These are phyloP conservation scores for Saxidomus purpurata DNA, from an alignment of 1,140 invertebrate species.

Conservation along the genomic window DNA sequence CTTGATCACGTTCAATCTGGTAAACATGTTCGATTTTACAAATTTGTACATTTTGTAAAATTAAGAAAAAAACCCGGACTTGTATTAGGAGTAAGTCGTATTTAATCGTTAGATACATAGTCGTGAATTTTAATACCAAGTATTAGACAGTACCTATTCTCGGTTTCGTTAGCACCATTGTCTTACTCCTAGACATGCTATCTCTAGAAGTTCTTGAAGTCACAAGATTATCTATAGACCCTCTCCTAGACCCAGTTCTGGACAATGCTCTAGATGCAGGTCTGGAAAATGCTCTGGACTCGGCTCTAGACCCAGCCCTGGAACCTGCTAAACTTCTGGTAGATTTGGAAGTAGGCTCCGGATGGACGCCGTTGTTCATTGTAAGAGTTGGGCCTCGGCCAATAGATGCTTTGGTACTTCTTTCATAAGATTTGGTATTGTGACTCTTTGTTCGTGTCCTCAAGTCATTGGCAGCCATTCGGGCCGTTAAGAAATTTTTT, in stretches of 20 bases:
- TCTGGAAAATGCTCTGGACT: neutral
- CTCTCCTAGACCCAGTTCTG: neutral
- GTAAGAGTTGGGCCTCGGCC: neutral
- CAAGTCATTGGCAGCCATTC: neutral
- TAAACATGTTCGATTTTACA: too few relatives aligned
- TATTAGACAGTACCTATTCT: slow-evolving; percentile 16
- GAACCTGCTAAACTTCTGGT: neutral
- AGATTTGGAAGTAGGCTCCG: neutral
- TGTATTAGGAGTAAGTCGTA: too few relatives aligned
- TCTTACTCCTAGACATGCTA: neutral
- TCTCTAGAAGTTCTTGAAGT: neutral
- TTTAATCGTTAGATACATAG: too few relatives aligned
- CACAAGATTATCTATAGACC: slow-evolving; percentile 35
- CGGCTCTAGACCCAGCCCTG: neutral
- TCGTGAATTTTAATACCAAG: too few relatives aligned
- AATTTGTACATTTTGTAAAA: too few relatives aligned
- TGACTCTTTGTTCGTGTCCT: neutral
- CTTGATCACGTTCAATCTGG: too few relatives aligned
- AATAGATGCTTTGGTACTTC: neutral
- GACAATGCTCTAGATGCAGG: neutral
- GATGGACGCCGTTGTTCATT: neutral
- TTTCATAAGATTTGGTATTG: neutral
- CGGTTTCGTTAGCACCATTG: neutral
- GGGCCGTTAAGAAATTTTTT: neutral
- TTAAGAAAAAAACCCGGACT: too few relatives aligned